Evolutionary conservation across 2,113 vertebrate genomes (phyloP).

Genomic region (Actinemys pallida): DNA sequence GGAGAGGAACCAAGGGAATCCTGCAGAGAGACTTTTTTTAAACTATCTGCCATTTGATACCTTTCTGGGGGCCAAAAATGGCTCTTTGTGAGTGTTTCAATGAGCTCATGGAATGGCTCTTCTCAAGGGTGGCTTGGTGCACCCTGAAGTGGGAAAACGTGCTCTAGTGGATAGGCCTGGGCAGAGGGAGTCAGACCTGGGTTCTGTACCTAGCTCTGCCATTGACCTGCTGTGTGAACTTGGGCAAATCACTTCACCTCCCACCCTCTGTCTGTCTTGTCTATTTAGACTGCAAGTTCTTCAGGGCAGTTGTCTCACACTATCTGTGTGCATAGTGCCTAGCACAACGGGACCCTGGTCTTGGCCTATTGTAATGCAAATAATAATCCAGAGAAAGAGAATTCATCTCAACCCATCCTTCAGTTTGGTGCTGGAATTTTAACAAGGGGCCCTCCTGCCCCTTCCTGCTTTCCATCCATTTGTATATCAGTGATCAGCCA

Average conservation of each 20-base stretch:
- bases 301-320: background rate
- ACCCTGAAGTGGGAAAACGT: background rate
- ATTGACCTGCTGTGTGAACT: background rate
- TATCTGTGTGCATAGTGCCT: background rate
- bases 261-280: background rate
- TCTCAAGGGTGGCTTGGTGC: background rate
- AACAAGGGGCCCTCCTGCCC: background rate
- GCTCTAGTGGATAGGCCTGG: background rate
- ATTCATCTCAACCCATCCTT: background rate
- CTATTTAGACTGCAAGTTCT: background rate
- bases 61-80: background rate
- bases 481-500: accelerated
- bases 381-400: background rate
- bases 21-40: background rate
- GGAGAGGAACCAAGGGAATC: background rate
- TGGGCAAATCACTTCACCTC: background rate
- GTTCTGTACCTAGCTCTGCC: background rate
- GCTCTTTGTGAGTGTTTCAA: background rate
- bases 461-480: background rate
- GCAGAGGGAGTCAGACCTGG: background rate
- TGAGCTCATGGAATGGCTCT: background rate
- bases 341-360: background rate
- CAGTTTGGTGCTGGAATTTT: background rate
- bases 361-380: background rate
- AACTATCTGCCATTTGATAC: background rate